These are phyloP conservation scores for Pseudochirops corinnae DNA, from an alignment of 2,797 vertebrate genomes.

Conservation along the genomic window DNA sequence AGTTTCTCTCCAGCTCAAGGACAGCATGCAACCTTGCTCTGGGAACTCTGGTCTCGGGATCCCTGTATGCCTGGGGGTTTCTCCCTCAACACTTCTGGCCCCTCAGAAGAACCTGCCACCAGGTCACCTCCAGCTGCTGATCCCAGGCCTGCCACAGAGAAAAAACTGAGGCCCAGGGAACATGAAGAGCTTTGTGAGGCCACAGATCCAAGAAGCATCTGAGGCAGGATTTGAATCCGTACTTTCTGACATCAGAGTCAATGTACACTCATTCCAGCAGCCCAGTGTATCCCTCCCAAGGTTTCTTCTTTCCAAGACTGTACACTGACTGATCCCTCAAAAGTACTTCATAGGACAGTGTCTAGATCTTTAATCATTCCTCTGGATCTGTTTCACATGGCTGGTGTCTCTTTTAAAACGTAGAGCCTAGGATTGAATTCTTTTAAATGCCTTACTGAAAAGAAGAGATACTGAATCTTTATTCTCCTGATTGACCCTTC, in stretches of 20 bases:
- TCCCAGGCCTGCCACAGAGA: not conserved
- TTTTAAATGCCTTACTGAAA: conserved; percentile 40
- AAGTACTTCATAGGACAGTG: conserved; percentile 2
- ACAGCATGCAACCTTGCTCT: too few relatives aligned
- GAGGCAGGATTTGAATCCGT: not conserved
- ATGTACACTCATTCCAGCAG: not conserved
- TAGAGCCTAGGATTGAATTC: not conserved
- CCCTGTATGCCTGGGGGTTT: too few relatives aligned
- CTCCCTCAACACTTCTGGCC: too few relatives aligned
- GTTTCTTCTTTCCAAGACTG: not conserved
- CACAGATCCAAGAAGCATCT: not conserved
- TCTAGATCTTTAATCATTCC: conserved; percentile 4
- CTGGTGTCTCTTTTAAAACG: conserved; percentile 12
- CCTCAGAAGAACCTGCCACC: not conserved
- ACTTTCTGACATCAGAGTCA: not conserved
- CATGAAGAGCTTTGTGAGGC: not conserved
- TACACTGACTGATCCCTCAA: not conserved
- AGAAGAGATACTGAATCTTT: not conserved
- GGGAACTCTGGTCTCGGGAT: too few relatives aligned
- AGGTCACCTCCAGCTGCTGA: not conserved
- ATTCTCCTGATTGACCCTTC: not conserved
- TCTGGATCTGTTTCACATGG: not conserved
- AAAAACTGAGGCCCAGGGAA: not conserved
- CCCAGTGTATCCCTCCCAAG: not conserved
- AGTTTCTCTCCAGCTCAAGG: too few relatives aligned